These are phyloP conservation scores for Apis cerana DNA, from an alignment of 1,140 invertebrate species.

Conservation along the genomic window DNA sequence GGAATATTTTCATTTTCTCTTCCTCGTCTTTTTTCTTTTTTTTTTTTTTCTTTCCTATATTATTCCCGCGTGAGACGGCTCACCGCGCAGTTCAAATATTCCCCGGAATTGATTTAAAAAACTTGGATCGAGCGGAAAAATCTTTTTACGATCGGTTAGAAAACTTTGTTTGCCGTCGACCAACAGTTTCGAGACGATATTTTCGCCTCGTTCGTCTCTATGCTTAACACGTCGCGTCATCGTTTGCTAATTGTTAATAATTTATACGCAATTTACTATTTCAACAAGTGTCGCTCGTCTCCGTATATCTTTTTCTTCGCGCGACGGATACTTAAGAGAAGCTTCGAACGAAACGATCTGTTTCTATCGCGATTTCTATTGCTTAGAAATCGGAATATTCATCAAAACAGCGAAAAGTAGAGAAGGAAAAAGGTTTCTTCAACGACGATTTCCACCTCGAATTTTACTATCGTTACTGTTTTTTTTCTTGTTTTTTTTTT, in stretches of 20 bases:
- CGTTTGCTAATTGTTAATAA: background rate
- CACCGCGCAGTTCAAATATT: conserved; percentile 13
- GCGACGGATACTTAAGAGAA: no score
- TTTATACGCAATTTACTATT: background rate
- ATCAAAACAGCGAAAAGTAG: no score
- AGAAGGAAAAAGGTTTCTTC: no score
- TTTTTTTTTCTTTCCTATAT: no score
- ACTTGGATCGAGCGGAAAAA: conserved; percentile 19
- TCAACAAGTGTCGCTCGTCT: background rate
- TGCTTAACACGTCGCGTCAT: background rate
- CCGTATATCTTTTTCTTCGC: background rate
- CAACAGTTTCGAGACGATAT: conserved; percentile 14
- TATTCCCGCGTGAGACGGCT: background rate
- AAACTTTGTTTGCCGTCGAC: conserved; percentile 9
- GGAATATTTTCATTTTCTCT: background rate
- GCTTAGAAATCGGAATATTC: no score
- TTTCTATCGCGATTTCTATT: no score
- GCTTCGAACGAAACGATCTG: background rate
- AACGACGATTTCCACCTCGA: no score
- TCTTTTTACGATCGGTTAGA: conserved; percentile 1
- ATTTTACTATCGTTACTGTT: no score
- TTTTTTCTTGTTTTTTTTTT: background rate
- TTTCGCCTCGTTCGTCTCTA: background rate
- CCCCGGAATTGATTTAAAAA: conserved; percentile 20
- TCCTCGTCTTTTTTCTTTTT: background rate